These are phyloP conservation scores for Melipona bicolor DNA, from an alignment of 2,888 invertebrate genomes.

Conservation along the genomic window DNA sequence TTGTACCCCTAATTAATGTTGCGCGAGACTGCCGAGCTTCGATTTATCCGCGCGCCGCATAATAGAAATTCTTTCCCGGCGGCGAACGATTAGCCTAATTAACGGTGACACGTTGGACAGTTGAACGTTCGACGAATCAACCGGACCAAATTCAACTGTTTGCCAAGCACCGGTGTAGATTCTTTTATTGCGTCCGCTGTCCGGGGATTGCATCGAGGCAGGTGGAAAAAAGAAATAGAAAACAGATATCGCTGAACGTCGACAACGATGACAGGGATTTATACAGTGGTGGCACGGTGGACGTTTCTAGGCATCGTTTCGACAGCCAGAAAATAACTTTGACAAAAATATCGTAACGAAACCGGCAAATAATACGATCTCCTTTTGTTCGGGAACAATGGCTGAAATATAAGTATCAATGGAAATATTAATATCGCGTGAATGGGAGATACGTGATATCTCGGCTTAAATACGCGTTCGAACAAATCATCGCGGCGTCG, in stretches of 20 bases:
- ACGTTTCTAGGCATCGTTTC: constrained; percentile 18
- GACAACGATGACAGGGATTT: constrained; percentile 29
- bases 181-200: background rate
- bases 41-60: constrained; percentile 4
- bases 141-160: background rate
- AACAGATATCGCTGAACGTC: constrained; percentile 4
- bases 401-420: constrained; percentile 46
- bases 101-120: constrained; percentile 3
- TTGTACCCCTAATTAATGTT: constrained; percentile 42
- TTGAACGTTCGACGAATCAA: background rate
- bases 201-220: background rate
- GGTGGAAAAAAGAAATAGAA: background rate
- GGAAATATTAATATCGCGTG: constrained; percentile 43
- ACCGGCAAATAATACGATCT: constrained; percentile 39
- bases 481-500: constrained; percentile 28
- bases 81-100: constrained; percentile 20
- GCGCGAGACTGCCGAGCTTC: constrained; percentile 1
- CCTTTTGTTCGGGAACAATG: constrained; percentile 46
- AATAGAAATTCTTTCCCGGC: background rate
- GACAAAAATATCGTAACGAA: constrained; percentile 46
- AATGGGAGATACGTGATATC: constrained; percentile 36
- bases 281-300: background rate
- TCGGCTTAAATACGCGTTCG: constrained; percentile 46
- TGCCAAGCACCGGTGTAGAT: background rate
- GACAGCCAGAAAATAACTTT: constrained; percentile 35